phyloP scores from a whole-genome alignment of 1,140 invertebrate species.

The Plectrocnemia conspersa region DNA sequence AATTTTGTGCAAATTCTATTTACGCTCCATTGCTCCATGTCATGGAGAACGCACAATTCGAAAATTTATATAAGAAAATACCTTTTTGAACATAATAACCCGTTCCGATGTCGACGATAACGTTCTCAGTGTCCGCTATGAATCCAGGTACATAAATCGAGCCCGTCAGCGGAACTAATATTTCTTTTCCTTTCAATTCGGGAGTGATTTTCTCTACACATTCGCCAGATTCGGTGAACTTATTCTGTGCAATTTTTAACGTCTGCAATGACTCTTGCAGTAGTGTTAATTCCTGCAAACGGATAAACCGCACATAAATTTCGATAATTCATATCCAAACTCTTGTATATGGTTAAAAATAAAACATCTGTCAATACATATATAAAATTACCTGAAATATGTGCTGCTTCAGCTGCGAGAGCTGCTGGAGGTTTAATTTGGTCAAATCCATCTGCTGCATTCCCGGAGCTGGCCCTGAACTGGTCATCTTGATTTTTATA shows the following conservation, averaged over 20 bases:
- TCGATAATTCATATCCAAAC: conserved; percentile 21
- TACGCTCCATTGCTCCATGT: too few relatives aligned
- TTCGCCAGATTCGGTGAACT: conserved; percentile 83
- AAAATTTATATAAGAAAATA: too few relatives aligned
- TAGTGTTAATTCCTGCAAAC: conserved; percentile 72
- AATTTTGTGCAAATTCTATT: too few relatives aligned
- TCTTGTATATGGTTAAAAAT: conserved; percentile 28
- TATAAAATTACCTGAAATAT: conserved; percentile 67
- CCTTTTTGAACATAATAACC: conserved; percentile 93
- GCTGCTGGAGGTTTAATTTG: conserved; percentile 71
- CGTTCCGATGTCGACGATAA: conserved; percentile 90
- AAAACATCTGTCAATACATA: conserved; percentile 17
- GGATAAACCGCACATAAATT: conserved; percentile 17
- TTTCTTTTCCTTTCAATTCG: conserved; percentile 69
- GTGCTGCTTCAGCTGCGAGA: conserved; percentile 78
- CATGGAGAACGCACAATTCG: too few relatives aligned
- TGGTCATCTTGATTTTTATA: conserved; percentile 52
- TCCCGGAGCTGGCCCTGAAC: conserved; percentile 52
- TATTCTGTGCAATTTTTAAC: conserved; percentile 83
- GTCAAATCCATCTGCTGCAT: conserved; percentile 71
- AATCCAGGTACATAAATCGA: conserved; percentile 93
- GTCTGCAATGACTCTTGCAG: conserved; percentile 85
- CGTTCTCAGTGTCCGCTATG: conserved; percentile 74
- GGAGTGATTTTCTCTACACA: conserved; percentile 76
- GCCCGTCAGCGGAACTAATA: conserved; percentile 86